Base-by-base conservation (phyloP, 2,888 invertebrate species). In the Cynaeus angustus region DNA sequence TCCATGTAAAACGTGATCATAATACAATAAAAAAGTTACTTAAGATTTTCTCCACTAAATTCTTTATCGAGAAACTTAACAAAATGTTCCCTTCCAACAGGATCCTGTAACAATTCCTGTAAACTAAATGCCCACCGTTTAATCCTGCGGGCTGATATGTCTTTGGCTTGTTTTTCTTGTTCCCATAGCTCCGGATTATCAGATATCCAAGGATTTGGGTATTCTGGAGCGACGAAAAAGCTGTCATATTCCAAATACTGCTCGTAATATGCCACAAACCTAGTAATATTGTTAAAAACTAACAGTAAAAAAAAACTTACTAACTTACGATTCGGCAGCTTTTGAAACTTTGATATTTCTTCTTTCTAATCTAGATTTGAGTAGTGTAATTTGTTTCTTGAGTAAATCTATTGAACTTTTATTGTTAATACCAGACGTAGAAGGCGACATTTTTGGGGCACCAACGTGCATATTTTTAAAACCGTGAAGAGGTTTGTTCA, bases 161-260 rank as follows among this genome's bases (percentile, higher is more conserved):
- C 98, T 87, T 95, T 96, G 79, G 93, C 91, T 81, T 92, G 91
- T 85, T 93, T 96, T 85, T 99, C 99, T 84, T 94, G 94, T 79
- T 99, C 98, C 99, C 99, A 99, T 84, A 96, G 92, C 82, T 99
- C 99, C 1, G 94, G 92, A 84, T 92, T 97, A 81, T 99, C 99
- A 28, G 94, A 92, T 78, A 96, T 90, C 99, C 99, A 99, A 0
- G 99, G 99, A 88, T 99, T 99, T 38, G 96, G 93, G 83, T 94
- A 92, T 85, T 99, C 99, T 1, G 97, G 94, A 21, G 94, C 90
- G 6, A 95, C 95, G 72, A 99, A 91, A 87, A 98, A 95, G 71
- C 96, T 92, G 87, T 99, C 99, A 85, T 98, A 99, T 84, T 99
- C 98, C 68, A 91, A 90, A 85, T 99, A 98, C 86, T 98, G 98